Percentiles rank a stretch among this genome's conserved stretches.
These are phyloP conservation scores for Oenanthe oenanthe DNA, from an alignment of 2,113 vertebrate species.

Conservation along the genomic window DNA sequence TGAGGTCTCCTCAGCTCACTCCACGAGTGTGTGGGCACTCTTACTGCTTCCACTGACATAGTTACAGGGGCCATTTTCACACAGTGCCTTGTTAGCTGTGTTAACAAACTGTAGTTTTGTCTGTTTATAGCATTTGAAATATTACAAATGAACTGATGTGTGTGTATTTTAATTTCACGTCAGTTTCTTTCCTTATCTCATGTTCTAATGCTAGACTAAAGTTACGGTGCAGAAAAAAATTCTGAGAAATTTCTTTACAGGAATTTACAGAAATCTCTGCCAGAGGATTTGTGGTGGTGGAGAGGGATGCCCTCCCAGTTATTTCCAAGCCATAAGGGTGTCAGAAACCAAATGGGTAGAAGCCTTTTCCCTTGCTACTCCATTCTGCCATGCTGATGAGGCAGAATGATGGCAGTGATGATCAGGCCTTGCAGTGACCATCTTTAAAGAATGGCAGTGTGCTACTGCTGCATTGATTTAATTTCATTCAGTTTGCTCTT, in stretches of 20 bases:
- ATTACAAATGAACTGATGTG: background rate
- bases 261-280: background rate
- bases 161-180: background rate
- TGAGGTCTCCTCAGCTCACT: conserved; percentile 38
- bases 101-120: background rate
- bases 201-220: background rate
- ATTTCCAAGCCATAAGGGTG: background rate
- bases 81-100: background rate
- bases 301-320: background rate
- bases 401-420: background rate
- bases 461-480: background rate
- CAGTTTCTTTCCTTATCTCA: background rate
- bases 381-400: background rate
- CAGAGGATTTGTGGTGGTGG: background rate
- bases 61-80: background rate
- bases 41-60: background rate
- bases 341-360: background rate
- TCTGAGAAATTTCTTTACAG: background rate
- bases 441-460: background rate
- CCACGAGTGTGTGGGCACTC: background rate
- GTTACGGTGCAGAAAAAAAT: background rate
- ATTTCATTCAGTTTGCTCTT: background rate
- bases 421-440: background rate
- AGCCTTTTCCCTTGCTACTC: background rate
- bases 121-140: background rate